Evolutionary conservation across 2,888 invertebrate genomes (phyloP).

Genomic region (Volucella inanis): DNA sequence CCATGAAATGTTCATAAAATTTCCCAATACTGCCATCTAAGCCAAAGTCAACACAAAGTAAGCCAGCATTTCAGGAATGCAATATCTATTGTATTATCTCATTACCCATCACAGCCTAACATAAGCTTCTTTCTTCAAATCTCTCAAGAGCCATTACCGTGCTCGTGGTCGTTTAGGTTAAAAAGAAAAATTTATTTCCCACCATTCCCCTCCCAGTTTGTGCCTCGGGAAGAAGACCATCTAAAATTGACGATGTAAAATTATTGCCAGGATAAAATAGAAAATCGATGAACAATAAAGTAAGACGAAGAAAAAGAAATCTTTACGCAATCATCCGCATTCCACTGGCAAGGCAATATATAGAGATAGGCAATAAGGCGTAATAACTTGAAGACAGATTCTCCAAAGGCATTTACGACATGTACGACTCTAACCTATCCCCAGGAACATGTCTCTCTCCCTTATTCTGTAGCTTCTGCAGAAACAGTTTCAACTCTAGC

Average conservation of each 20-base stretch:
- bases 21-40: background rate
- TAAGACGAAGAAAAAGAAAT: background rate
- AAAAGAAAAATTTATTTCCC: slow-evolving; percentile 5
- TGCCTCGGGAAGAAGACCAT: slow-evolving; percentile 10
- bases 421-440: too few relatives aligned
- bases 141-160: slow-evolving; percentile 6
- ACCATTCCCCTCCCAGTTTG: background rate
- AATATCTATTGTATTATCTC: slow-evolving; percentile 2
- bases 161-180: slow-evolving; percentile 12
- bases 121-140: slow-evolving; percentile 7
- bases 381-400: slow-evolving; percentile 55
- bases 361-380: slow-evolving; percentile 25
- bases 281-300: slow-evolving; percentile 48
- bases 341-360: slow-evolving; percentile 21
- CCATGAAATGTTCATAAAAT: slow-evolving; percentile 5
- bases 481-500: background rate
- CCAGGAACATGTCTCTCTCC: too few relatives aligned
- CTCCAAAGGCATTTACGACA: slow-evolving; percentile 27
- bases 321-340: slow-evolving; percentile 59
- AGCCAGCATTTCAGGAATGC: slow-evolving; percentile 4
- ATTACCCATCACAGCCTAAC: background rate
- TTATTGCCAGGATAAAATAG: slow-evolving; percentile 61
- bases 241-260: slow-evolving; percentile 57
- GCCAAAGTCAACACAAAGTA: slow-evolving; percentile 9
- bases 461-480: too few relatives aligned